Base-by-base conservation (phyloP, 2,113 vertebrate species). In the Cryptotis parvus region DNA sequence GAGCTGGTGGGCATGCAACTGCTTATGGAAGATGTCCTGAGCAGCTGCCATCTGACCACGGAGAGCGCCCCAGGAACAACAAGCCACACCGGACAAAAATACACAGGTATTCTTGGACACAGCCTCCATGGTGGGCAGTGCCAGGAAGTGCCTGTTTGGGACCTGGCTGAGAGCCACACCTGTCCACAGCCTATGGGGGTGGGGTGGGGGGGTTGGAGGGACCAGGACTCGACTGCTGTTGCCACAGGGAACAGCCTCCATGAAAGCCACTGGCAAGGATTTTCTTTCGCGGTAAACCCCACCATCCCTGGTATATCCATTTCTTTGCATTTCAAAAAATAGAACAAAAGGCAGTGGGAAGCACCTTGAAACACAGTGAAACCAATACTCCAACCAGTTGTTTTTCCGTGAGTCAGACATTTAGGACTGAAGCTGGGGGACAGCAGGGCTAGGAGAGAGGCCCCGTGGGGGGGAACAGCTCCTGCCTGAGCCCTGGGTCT, bases 1-100 rank as follows among this genome's bases (percentile, higher is more conserved):
- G 98, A 98, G n/a, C 94, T 98, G 77, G 93, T 96, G 41, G 94
- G 94, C 0, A 91, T 98, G 80, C 97, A 97, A 0, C 96, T 98
- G 82, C 93, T 98, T 22, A 87, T 98, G 97, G 97, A 98, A 89
- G 98, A 98, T 55, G 93, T 98, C 76, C 96, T 95, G 92, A 96
- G 90, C 20, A 96, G 93, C 76, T 52, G 33, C 9, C 24, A 90
- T 31, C 33, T 27, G 9, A 63, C 26, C 69, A 2, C 84, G 86
- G 91, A 95, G 43, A 79, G 68, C 41, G 55, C 29, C 1, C 1
- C n/a, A 79, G 20, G 78, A 91, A 78, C 8, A 10, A 70, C 87
- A 95, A 66, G 69, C 74, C 58, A 83, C 39, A 0, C 15, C 15
- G 45, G 73, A 82, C 52, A 76, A 76, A 77, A 75, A 78, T 41